Evolutionary conservation across 1,140 invertebrate species (phyloP).

Genomic region (Zelostemma sp.): DNA sequence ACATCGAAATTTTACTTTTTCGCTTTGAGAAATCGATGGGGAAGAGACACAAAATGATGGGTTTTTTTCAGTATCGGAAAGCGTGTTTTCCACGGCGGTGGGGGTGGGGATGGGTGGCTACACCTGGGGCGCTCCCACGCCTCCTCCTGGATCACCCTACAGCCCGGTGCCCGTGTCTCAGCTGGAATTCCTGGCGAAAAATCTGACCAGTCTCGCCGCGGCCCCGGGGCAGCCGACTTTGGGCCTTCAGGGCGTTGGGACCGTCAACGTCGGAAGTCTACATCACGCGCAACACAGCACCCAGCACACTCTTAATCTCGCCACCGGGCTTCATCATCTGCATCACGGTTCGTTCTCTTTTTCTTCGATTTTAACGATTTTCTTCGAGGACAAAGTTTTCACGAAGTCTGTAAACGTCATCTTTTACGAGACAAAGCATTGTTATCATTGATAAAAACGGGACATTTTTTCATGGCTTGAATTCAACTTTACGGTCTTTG

Average conservation of each 20-base stretch:
- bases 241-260: slow-evolving; percentile 63
- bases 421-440: too few relatives aligned
- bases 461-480: too few relatives aligned
- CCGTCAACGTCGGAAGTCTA: slow-evolving; percentile 62
- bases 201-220: slow-evolving; percentile 60
- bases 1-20: too few relatives aligned
- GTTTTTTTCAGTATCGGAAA: slow-evolving; percentile 74
- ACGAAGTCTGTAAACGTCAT: too few relatives aligned
- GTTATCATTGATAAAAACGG: too few relatives aligned
- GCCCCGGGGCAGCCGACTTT: slow-evolving; percentile 62
- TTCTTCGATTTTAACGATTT: slow-evolving; percentile 19
- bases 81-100: slow-evolving; percentile 74
- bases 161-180: slow-evolving; percentile 75
- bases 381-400: too few relatives aligned
- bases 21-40: too few relatives aligned
- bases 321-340: slow-evolving; percentile 63
- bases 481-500: too few relatives aligned
- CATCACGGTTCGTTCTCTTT: slow-evolving; percentile 59
- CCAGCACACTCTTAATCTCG: slow-evolving; percentile 64
- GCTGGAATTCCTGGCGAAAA: slow-evolving; percentile 74
- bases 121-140: slow-evolving; percentile 77
- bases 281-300: slow-evolving; percentile 66
- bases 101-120: slow-evolving; percentile 70
- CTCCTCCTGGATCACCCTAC: slow-evolving; percentile 78
- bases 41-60: too few relatives aligned